Base-by-base conservation (phyloP, 2,888 invertebrate species). In the Plemyria rubiginata region DNA sequence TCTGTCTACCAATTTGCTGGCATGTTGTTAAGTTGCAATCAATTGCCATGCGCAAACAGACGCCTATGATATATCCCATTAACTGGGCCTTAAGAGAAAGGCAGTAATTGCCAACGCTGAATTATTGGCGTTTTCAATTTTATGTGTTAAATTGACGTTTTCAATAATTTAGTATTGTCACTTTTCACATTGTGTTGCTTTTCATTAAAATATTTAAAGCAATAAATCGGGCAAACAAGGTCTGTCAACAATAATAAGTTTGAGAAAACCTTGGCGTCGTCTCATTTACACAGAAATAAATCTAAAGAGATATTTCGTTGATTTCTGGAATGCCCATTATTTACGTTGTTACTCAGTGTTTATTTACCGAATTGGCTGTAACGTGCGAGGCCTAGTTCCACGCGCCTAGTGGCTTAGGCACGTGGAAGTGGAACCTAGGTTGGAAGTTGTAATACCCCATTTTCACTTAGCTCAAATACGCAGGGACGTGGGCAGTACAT, bases 11-110 rank as follows among this genome's bases (percentile, higher is more conserved):
- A 92, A 92, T 92, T 90, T 90, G 89, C 90, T 85, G 87, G 88
- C 85, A 86, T 86, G 90, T 90, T 90, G 92, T 92, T 91, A 92
- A 90, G 88, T 88, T 88, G 92, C 93, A 93, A 93, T 93, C 93
- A 93, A 93, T 93, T 93, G 92, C 84, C 91, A 88, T 90, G 92
- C 90, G 92, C 92, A 92, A 93, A 93, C 92, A 93, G 89, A 92
- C 91, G 89, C 90, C 90, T 93, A 92, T 93, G 92, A 93, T 92
- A 92, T 91, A 93, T 92, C 92, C 92, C 92, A 93, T 93, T 93
- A 93, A 89, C 86, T 85, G 71, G 80, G 70, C 69, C 70, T 73
- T 72, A 70, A 43, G 74, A 12, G 82, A 68, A 84, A 75, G 66
- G 80, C 45, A 46, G 87, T 73, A 81, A 65, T 71, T 86, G 85